Percentiles rank a stretch among this genome's conserved stretches.
Evolutionary conservation across 2,113 vertebrate species (phyloP).

Genomic region (Cinclus mexicanus): DNA sequence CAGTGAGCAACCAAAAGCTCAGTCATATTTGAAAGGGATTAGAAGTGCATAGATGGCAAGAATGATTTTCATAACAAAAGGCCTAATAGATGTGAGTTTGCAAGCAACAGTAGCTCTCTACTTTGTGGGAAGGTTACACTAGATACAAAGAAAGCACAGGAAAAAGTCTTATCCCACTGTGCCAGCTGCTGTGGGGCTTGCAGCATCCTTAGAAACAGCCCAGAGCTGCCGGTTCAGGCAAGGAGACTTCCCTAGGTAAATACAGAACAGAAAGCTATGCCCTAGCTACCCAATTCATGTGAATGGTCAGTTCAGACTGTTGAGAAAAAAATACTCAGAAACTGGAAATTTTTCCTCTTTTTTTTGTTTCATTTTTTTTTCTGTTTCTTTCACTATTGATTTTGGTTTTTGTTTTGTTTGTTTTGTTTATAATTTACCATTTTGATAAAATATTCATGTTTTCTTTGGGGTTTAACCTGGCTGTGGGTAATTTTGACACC

Average conservation of each 20-base stretch:
- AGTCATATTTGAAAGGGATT: not conserved
- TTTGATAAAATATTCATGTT: not conserved
- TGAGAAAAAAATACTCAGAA: not conserved
- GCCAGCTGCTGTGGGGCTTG: not conserved
- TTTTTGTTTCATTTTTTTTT: not conserved
- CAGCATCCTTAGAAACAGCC: not conserved
- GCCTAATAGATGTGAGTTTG: not conserved
- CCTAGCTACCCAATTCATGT: accelerated
- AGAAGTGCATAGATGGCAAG: not conserved
- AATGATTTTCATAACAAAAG: constrained; percentile 34
- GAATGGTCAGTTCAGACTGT: not conserved
- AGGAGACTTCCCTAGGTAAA: not conserved
- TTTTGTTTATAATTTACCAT: not conserved
- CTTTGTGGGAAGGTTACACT: not conserved
- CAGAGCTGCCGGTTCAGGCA: not conserved
- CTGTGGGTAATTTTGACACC: not conserved
- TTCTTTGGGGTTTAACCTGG: not conserved
- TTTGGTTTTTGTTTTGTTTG: not conserved
- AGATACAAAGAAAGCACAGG: not conserved
- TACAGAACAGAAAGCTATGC: not conserved
- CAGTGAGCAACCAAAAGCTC: not conserved
- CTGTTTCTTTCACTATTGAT: not conserved
- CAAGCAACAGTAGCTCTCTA: not conserved
- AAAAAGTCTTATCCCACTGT: not conserved
- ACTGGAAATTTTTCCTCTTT: not conserved